Base-by-base conservation (phyloP, 2,888 invertebrate species). In the Drosophila tanythrix region DNA sequence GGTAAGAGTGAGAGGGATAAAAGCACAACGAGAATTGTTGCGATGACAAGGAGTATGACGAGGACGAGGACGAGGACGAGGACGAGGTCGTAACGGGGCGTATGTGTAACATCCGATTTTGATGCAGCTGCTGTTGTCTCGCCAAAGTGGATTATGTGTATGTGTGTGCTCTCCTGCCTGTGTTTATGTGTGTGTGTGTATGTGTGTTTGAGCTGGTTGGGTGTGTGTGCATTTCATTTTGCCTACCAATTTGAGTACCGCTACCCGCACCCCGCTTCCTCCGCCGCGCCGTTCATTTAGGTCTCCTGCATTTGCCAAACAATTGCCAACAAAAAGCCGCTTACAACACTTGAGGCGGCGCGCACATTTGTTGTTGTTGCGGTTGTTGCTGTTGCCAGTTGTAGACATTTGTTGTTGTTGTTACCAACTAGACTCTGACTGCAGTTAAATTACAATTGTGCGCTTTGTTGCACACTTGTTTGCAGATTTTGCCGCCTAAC, bases 381-480 rank as follows among this genome's bases (percentile, higher is more conserved):
- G 56, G 57, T 56, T 65, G 64, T 57, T 69, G 46, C 61, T 71
- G 58, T 57, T 69, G 56, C 56, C 56, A 29, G 70, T 67, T 66
- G 63, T 64, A 70, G n/a, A 31, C n/a, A 43, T 65, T 65, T 59
- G 38, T 53, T 57, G 64, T 56, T 70, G 76, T 66, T 76, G 76
- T 70, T 83, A 65, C 76, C 84, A 87, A 81, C 83, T 88, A 85
- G 83, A 85, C 60, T 83, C 88, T 88, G 85, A 86, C 87, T 85
- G 82, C 83, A 87, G 83, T 88, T 88, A 88, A 88, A 89, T 88
- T 88, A 88, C 89, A 89, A 88, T 89, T 88, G 88, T 81, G 72
- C 89, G 88, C 88, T 88, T 88, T 88, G 88, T 79, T 88, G 88
- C 83, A 89, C 89, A 78, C 70, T 85, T 82, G 74, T 81, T 82